These are phyloP conservation scores for Riparia riparia DNA, from an alignment of 2,113 vertebrate genomes.

Conservation along the genomic window DNA sequence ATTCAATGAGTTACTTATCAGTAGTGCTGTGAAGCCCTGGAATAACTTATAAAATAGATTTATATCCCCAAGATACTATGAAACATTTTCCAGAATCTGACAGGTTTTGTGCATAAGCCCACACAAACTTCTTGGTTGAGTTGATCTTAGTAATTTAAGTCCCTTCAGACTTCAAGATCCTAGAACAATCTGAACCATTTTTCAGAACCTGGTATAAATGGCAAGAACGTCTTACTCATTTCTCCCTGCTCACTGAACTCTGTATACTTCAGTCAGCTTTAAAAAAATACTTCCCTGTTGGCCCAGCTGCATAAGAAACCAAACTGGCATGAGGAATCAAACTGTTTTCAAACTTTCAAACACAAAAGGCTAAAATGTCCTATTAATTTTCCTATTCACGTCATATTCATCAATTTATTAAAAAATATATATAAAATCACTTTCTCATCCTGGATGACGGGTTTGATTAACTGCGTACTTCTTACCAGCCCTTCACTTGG, in stretches of 20 bases:
- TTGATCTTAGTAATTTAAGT: conserved; percentile 55
- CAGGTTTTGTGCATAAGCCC: conserved; percentile 55
- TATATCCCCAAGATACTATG: not conserved
- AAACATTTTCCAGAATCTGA: conserved; percentile 55
- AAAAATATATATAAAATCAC: not conserved
- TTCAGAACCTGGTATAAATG: conserved; percentile 20
- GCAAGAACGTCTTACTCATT: not conserved
- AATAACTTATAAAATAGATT: conserved; percentile 21
- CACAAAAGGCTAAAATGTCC: not conserved
- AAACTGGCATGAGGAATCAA: not conserved
- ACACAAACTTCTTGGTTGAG: conserved; percentile 29
- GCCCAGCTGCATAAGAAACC: not conserved
- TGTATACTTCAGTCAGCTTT: not conserved
- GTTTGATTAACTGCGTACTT: conserved; percentile 74
- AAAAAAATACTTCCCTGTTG: not conserved
- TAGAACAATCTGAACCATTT: conserved; percentile 46
- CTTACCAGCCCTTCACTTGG: conserved; percentile 90
- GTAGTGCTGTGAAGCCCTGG: not conserved
- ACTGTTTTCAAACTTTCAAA: not conserved
- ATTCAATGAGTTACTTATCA: not conserved
- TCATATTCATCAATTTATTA: not conserved
- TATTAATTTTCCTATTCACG: not conserved
- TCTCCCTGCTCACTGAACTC: not conserved
- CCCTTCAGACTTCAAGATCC: conserved; percentile 37
- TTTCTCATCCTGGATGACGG: conserved; percentile 18